Base-by-base conservation (phyloP, 2,888 invertebrate genomes). In the Lacanobia oleracea region DNA sequence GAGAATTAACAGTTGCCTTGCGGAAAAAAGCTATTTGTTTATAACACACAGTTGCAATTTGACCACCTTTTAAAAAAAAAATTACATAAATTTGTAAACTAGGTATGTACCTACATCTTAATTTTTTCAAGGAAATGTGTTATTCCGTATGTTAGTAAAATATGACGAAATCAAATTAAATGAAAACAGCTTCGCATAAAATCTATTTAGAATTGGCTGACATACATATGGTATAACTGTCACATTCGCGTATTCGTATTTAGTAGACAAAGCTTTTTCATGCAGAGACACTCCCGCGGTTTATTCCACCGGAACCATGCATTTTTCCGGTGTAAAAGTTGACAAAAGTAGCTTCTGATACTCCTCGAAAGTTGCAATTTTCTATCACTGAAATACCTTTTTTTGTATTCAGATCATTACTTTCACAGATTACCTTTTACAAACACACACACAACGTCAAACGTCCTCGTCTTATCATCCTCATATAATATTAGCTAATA, bases 1-100 rank as follows among this genome's bases (percentile, higher is more conserved):
- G 62, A 50, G 50, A 77, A 63, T 63, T 37, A 4, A 23, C 45
- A 23, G 33, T 54, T 51, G 2, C 10, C 12, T 14, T 37, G 9
- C n/a, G 6, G 12, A 50, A 45, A 33, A 40, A 16, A n/a, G 12
- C 2, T 40, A n/a, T 40, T 59, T 40, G 9, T 40, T 59, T 21
- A 16, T 4, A 33, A 21, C 21, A 12, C 21, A 12, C 14, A 21
- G 10, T 27, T 12, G 3, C 23, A 48, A 6, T 56, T 54, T 56
- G 8, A 9, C 5, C 1, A 56, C 18, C 23, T 51, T 40, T 50
- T 27, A 3, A 7, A 14, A n/a, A 33, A 40, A 0, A 50, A 53
- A 45, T 2, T n/a, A 21, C 14, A 43, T 18, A 1, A 18, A 23
- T 21, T 14, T 4, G 33, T 16, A 27, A 27, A 67, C 6, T n/a